Evolutionary conservation across 2,113 vertebrate genomes (phyloP).

Genomic region (Onychostruthus taczanowskii): DNA sequence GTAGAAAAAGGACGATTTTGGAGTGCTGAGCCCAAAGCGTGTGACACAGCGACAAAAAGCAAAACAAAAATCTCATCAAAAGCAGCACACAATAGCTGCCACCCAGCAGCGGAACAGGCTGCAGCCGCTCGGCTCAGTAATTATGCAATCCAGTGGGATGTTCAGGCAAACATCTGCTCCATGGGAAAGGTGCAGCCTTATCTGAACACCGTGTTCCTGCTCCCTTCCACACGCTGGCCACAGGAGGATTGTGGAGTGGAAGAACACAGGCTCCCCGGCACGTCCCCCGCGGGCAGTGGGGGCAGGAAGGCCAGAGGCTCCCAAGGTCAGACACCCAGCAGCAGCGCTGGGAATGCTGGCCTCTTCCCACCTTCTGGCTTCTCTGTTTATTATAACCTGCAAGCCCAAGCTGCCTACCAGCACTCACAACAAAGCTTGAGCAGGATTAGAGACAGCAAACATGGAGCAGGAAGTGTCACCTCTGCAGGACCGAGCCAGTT

Average conservation of each 20-base stretch:
- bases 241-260: neutral
- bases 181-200: conserved; percentile 28
- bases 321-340: neutral
- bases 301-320: neutral
- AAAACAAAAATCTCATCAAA: neutral
- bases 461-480: neutral
- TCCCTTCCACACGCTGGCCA: neutral
- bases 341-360: fast-evolving
- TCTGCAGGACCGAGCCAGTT: neutral
- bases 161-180: neutral
- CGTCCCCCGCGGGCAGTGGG: neutral
- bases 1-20: neutral
- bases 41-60: neutral
- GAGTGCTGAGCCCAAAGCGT: neutral
- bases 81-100: neutral
- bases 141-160: conserved; percentile 25
- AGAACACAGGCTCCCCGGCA: neutral
- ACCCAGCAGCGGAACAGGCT: neutral
- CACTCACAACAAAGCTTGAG: neutral
- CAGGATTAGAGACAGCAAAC: neutral
- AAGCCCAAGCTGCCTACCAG: neutral
- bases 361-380: neutral
- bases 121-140: neutral
- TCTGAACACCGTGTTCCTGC: conserved; percentile 22
- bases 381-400: neutral